phyloP scores from a whole-genome alignment of 2,113 vertebrate genomes.

The Platycercus adscitus region DNA sequence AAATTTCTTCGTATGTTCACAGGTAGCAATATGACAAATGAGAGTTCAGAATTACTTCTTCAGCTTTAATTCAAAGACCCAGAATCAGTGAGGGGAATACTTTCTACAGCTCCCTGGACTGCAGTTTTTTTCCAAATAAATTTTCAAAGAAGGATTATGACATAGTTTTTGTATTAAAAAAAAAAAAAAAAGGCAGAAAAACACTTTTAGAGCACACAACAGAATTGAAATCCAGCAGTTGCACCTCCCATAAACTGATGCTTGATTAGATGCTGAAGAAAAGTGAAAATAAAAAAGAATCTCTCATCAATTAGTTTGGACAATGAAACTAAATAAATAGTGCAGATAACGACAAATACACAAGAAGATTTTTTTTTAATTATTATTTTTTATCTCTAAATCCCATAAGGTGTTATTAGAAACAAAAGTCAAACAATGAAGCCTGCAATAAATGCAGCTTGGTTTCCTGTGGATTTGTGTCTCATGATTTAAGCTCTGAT shows the following conservation, averaged over 20 bases:
- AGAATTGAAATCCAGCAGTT: background rate
- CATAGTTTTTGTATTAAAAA: background rate
- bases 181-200: fast-evolving
- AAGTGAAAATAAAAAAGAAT: background rate
- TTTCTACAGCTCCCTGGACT: background rate
- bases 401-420: conserved; percentile 16
- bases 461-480: conserved; percentile 8
- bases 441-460: conserved; percentile 1
- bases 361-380: background rate
- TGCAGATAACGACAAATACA: conserved; percentile 8
- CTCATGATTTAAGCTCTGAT: conserved; percentile 1
- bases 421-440: conserved; percentile 33
- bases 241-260: background rate
- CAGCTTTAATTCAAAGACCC: background rate
- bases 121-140: background rate
- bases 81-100: background rate
- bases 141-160: background rate
- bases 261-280: background rate
- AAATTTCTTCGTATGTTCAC: background rate
- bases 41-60: background rate
- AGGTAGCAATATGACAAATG: background rate
- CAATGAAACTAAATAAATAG: background rate
- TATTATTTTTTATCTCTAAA: background rate
- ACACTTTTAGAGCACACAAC: background rate
- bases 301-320: background rate